Evolutionary conservation across 2,797 vertebrate species (phyloP), one percentile per base, ranked within the genome.

Genomic region (Thaleichthys pacificus): DNA sequence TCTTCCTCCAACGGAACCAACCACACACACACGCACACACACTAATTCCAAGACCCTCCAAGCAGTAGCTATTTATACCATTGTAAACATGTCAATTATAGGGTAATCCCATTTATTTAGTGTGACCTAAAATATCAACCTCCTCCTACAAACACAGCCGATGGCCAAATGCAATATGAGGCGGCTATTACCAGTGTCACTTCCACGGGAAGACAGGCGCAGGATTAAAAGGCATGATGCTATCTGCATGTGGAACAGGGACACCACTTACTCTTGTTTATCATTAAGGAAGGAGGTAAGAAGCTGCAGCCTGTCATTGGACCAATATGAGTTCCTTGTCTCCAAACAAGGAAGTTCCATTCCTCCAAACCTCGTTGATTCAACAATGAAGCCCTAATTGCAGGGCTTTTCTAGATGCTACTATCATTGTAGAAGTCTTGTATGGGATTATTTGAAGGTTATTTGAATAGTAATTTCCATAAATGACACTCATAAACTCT

Each of bases 61-160:
- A 86, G 86, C 38, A 3, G 57, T 66, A 24, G 84, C 88, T 91
- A 92, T 86, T 89, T 91, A 92, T 91, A 91, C 58, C 72, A 72
- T 77, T 70, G 85, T 84, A 90, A 90, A 89, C 84, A 90, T 75
- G 84, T 81, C 79, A 87, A 66, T 90, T 86, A 87, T 78, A 68
- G 70, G 79, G 74, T 91, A 91, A 93, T 91, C 85, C 82, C 32
- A 87, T 91, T 91, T 88, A 84, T 77, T 68, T 74, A 72, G 70
- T 75, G 77, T 67, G 79, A 90, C 80, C 81, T 78, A 74, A 89
- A 89, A 89, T 81, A 89, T 82, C 74, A 81, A 85, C 83, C 82
- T 84, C 83, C 85, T 89, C 88, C 89, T 84, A 90, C 86, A 54
- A 78, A 66, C 68, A 79, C 35, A 67, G 77, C 70, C 72, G 21